Evolutionary conservation across 2,113 vertebrate genomes (phyloP).

Genomic region (Semnornis frantzii): DNA sequence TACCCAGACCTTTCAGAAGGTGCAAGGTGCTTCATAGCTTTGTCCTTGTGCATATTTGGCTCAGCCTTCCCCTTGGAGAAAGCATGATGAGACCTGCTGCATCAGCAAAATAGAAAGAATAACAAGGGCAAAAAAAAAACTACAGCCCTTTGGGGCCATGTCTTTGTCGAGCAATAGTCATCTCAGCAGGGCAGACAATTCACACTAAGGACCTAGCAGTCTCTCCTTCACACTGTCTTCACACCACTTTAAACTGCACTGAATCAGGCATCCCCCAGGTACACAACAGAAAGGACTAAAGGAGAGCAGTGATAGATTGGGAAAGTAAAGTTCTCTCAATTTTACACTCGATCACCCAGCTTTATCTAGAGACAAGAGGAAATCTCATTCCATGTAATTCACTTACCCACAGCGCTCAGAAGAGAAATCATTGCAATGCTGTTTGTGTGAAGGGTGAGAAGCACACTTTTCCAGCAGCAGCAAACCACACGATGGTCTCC

Average conservation of each 20-base stretch:
- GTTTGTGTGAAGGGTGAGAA: slow-evolving; percentile 4
- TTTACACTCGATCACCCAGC: slow-evolving; percentile 58
- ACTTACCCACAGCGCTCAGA: slow-evolving; percentile 44
- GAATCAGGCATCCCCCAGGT: not conserved
- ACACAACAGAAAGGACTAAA: not conserved
- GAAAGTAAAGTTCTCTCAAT: slow-evolving; percentile 54
- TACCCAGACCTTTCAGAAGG: not conserved
- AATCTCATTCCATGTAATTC: slow-evolving; percentile 46
- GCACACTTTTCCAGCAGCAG: not conserved
- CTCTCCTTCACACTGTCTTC: not conserved
- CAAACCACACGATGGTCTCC: not conserved
- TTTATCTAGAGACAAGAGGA: slow-evolving; percentile 49
- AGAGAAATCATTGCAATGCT: slow-evolving; percentile 36
- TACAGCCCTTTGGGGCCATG: not conserved
- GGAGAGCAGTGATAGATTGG: slow-evolving; percentile 3
- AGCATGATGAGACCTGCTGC: not conserved
- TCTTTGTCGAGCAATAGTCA: not conserved
- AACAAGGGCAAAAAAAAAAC: not conserved
- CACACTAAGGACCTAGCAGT: not conserved
- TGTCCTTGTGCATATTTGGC: not conserved
- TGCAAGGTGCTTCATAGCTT: not conserved
- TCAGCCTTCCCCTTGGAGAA: not conserved
- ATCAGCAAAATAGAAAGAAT: not conserved
- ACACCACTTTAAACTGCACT: not conserved
- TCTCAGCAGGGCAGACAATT: not conserved